These are phyloP conservation scores for Drosophila orena DNA, from an alignment of 1,140 invertebrate species.

Conservation along the genomic window DNA sequence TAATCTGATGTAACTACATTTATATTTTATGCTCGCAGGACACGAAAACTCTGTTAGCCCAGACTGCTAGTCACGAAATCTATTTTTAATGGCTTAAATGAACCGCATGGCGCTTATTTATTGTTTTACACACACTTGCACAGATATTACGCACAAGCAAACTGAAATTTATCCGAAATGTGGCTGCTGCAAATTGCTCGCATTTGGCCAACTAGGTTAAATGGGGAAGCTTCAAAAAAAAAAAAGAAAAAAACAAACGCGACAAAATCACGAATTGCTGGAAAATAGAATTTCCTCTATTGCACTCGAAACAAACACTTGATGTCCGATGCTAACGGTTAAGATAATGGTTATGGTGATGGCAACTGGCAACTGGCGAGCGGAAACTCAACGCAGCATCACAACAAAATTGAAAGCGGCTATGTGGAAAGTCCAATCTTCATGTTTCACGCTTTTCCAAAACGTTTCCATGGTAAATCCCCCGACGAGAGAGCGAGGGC, in stretches of 20 bases:
- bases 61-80: neutral
- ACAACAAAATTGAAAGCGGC: slow-evolving; percentile 2
- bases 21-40: too few species aligned
- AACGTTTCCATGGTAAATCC: slow-evolving; percentile 33
- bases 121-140: neutral
- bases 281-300: slow-evolving; percentile 29
- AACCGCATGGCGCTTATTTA: slow-evolving; percentile 2
- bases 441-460: slow-evolving; percentile 54
- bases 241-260: neutral
- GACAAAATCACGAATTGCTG: slow-evolving; percentile 1
- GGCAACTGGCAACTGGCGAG: neutral
- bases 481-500: neutral
- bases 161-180: neutral
- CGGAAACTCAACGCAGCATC: slow-evolving; percentile 7
- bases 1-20: too few species aligned
- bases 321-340: slow-evolving; percentile 20
- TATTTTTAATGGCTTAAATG: slow-evolving; percentile 2
- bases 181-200: too few species aligned
- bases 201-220: neutral
- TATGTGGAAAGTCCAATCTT: slow-evolving; percentile 13
- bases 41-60: neutral
- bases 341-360: slow-evolving; percentile 10
- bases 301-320: neutral
- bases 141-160: neutral
- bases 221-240: neutral